Base-by-base conservation (phyloP, 2,888 invertebrate genomes). In the Elegia similella region DNA sequence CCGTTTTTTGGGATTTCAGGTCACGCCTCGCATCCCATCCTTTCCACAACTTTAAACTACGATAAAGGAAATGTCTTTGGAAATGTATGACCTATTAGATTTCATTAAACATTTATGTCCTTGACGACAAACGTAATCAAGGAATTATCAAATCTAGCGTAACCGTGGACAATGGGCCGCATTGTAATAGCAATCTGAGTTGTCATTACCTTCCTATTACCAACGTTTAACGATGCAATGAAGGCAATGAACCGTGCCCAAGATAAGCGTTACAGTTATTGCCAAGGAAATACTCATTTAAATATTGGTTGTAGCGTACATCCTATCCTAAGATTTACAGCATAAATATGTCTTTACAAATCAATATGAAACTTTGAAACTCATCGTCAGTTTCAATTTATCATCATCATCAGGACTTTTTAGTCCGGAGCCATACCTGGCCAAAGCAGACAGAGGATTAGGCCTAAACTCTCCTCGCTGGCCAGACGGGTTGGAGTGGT, bases 171-270 rank as follows among this genome's bases (percentile, higher is more conserved):
- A 83, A 82, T 77, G 69, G 70, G 55, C 63, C 60, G 67, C 68
- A 58, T 70, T 72, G 67, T 67, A 75, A 70, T 67, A 65, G 68
- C 64, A 59, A 64, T 64, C 59, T 55, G 57, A 62, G 69, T 68
- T 69, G 71, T 75, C 74, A 70, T 73, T 74, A 68, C 68, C 68
- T 64, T 61, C 64, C 75, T 76, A 79, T 85, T 85, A 78, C 73
- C 69, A 73, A 69, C 78, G 73, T 76, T 80, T 75, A 78, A 68
- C 71, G 74, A 69, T 71, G 80, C 75, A 77, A 83, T 77, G 74
- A 74, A 80, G 59, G 69, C 84, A 80, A 79, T 82, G 80, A 78
- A 84, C 79, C 81, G 81, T 76, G 68, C 57, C 58, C 56, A 60
- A 78, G 82, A 84, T 84, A 84, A 82, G 75, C 72, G 63, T 72